Base-by-base conservation (phyloP, 2,797 vertebrate species). In the Lepus townsendii region DNA sequence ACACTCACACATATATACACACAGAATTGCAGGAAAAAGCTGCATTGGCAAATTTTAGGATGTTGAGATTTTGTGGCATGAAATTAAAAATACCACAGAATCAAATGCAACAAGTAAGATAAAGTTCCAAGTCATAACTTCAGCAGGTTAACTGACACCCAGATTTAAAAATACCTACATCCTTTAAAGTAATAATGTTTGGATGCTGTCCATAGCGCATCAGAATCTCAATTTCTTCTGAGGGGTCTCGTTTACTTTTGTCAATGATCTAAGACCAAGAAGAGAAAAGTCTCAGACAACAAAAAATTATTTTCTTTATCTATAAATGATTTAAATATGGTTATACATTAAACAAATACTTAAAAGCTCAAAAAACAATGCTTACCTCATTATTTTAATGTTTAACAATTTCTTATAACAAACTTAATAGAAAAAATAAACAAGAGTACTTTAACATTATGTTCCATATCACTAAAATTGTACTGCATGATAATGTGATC, bases 181-280 rank as follows among this genome's bases (percentile, higher is more conserved):
- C 99, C 98, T 99, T 99, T 91, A 99, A 98, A 57, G 99, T 99
- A 97, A 99, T 99, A 98, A 99, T 99, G 97, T 99, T 99, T 71
- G 99, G 99, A 94, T 99, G 99, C 77, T 99, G 99, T 93, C 99
- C 99, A 22, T 99, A 99, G 97, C 99, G 98, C 99, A 99, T 99
- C 93, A 99, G 98, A 98, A 99, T 99, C 97, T 99, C 99, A 1
- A 99, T 99, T 98, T 99, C 99, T 98, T 99, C 99, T 4, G 99
- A 99, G 0, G 99, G 99, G 96, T 99, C 99, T 95, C 99, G 98
- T 97, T 99, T 99, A 97, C 99, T 99, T 98, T 99, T 99, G 98
- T 99, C 99, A 97, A 99, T 99, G 96, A 99, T 99, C 99, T 99
- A 97, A 92, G 96, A 97, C 4, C 95, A 84, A 90, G 0, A 69